Base-by-base conservation (phyloP, 2,888 invertebrate genomes). In the Capitulum mitella region DNA sequence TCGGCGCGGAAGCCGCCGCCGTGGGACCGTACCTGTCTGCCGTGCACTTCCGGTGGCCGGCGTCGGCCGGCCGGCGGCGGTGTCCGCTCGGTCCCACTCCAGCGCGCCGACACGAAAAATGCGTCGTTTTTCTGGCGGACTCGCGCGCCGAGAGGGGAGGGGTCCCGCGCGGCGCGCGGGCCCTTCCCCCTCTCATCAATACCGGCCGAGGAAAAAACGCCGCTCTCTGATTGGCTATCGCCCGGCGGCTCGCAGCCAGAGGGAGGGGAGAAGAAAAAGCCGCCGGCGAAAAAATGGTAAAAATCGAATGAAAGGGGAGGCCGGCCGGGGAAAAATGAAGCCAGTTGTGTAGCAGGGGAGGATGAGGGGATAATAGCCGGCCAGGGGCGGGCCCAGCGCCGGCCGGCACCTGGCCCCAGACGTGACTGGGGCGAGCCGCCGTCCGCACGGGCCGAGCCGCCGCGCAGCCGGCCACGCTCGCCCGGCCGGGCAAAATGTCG, bases 251-350 rank as follows among this genome's bases (percentile, higher is more conserved):
- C 40, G 37, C 70, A 37, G 70, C 70, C 37, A 40, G 26, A 37
- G 70, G 70, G 40, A 40, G 70, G 70, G 70, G 26, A 40, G 70
- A 37, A 40, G 70, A 40, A 40, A 70, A 29, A 37, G 10, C 70
- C 16, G 29, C 37, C 40, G 37, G 70, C 43, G 70, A 70, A 70
- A 70, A 70, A 70, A 37, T 70, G 70, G 70, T 40, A 70, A 70
- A 70, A 70, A 70, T 70, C 70, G 70, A 26, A 37, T 70, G 70
- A 26, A 70, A 70, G 70, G 70, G 70, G 70, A 40, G 40, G 37
- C 34, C 29, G 12, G 37, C 37, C 37, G 6, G 70, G 70, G 37
- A 70, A 70, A 70, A 70, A 70, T 70, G 64, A 64, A 29, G 64
- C 34, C 64, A 29, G 64, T 64, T 64, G 64, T 64, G 70, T 26